Conservation (phyloP, 2,113 vertebrate genomes). For the Mesembrinibis cayennensis region DNA sequence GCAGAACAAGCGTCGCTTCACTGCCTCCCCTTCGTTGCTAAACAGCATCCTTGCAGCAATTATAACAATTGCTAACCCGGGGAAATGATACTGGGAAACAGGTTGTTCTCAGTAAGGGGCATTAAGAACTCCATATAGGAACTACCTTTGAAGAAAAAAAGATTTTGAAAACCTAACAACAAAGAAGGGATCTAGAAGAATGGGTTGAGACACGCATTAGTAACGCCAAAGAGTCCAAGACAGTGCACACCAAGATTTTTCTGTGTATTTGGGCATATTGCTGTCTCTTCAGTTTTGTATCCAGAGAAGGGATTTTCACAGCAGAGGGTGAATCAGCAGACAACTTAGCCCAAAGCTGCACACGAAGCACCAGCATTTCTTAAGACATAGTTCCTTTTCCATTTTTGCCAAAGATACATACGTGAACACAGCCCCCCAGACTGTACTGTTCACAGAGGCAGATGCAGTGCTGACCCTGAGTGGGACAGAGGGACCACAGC, state of each 20-base stretch:
- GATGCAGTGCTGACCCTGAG: not conserved
- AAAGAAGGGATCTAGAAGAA: not conserved
- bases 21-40: not conserved
- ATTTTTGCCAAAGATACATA: not conserved
- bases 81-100: not conserved
- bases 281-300: not conserved
- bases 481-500: not conserved
- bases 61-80: not conserved
- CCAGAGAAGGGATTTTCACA: not conserved
- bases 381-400: not conserved
- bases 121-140: not conserved
- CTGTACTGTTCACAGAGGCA: not conserved
- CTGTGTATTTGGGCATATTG: not conserved
- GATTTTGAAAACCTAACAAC: not conserved
- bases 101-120: not conserved
- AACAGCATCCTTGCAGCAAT: not conserved
- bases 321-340: not conserved
- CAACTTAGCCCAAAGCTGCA: not conserved
- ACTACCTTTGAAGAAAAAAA: not conserved
- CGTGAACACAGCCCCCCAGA: not conserved
- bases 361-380: not conserved
- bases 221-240: not conserved
- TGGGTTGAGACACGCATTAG: fast-evolving
- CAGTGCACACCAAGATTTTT: not conserved
- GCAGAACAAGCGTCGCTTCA: not conserved